Evolutionary conservation across 2,797 vertebrate species (phyloP), one percentile per base, ranked within the genome.

Genomic region (Scyliorhinus canicula): DNA sequence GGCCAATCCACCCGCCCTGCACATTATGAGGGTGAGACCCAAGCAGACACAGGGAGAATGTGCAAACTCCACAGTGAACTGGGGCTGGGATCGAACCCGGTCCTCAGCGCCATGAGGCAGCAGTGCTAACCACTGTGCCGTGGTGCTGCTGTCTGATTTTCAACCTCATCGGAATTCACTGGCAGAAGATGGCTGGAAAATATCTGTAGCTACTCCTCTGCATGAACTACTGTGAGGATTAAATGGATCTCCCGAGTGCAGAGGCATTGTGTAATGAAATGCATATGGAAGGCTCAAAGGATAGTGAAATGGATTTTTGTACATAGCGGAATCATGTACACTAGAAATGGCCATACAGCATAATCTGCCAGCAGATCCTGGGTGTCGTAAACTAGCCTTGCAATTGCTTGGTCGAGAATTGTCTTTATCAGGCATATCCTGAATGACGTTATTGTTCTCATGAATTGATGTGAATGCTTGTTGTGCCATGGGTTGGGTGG

Each of bases 211-310:
- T 14, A 55, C 85, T 88, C 31, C 12, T 88, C 55, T 16, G 14
- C 85, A 57, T 31, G 57, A 57, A n/a, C 4, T 16, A n/a, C 85
- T 88, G 52, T 60, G 52, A 88, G 85, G 85, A 88, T 88, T 57
- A 88, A 88, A 86, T 86, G 47, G 84, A 86, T 86, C 84, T 86
- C 84, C 50, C 12, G 28, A 86, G 31, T 86, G 84, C 84, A 35
- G 84, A 86, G 50, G 50, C 28, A 35, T 60, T 60, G 0, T 60
- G 85, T 60, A 57, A 60, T 57, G 52, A 88, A 60, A 57, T 88
- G 4, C 31, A 86, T 52, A 52, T 52, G 50, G 84, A 86, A 47
- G 40, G 44, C 28, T 86, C 28, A 26, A 86, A 86, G 84, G 84
- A 82, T 47, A 82, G 79, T 82, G 79, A 44, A 9, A 82, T 47